These are phyloP conservation scores for Aratinga solstitialis DNA, from an alignment of 2,797 vertebrate genomes.

Conservation along the genomic window DNA sequence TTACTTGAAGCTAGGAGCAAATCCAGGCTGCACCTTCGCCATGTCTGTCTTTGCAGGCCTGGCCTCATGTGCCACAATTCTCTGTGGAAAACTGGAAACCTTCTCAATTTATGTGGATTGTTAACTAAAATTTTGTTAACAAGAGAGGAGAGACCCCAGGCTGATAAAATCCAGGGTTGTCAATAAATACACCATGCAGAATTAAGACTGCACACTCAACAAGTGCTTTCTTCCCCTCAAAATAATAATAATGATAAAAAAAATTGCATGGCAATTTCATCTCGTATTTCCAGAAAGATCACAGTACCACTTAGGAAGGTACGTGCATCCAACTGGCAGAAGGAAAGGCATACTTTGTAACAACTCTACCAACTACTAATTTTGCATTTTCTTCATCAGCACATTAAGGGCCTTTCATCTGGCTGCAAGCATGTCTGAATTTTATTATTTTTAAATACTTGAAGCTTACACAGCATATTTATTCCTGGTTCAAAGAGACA, in stretches of 20 bases:
- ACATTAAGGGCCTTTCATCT: conserved; percentile 50
- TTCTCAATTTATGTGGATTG: not conserved
- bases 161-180: not conserved
- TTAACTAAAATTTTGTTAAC: not conserved
- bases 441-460: conserved; percentile 51
- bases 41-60: not conserved
- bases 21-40: not conserved
- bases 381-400: conserved; percentile 27
- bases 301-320: not conserved
- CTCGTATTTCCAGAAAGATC: not conserved
- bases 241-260: not conserved
- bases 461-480: conserved; percentile 27
- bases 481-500: conserved; percentile 43
- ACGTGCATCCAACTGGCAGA: not conserved
- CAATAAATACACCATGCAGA: not conserved
- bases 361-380: not conserved
- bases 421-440: not conserved
- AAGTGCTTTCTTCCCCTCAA: not conserved
- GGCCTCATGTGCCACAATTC: not conserved
- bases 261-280: not conserved
- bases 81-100: not conserved
- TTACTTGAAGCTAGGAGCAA: not conserved
- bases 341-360: not conserved
- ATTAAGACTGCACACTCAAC: not conserved
- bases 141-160: not conserved